A percentile compares a stretch with the other conserved stretches of the same genome.
Evolutionary conservation across 2,888 invertebrate genomes (phyloP).

Genomic region (Nezara viridula): DNA sequence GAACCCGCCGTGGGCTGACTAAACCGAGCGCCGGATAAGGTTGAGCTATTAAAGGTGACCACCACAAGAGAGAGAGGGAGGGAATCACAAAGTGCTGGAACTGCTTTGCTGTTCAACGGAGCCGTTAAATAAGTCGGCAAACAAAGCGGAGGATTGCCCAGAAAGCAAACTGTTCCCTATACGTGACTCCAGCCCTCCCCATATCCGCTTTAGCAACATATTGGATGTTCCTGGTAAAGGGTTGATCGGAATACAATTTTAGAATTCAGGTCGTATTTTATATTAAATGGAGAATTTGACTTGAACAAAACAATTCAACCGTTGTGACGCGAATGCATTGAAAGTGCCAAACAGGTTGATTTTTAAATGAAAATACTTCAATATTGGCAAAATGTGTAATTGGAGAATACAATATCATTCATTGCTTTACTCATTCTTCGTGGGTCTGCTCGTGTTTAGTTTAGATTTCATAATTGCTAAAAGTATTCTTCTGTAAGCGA

Average conservation of each 20-base stretch:
- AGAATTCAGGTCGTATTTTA: constrained; percentile 12
- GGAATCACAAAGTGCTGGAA: background rate
- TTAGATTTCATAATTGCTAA: no score
- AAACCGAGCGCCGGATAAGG: background rate
- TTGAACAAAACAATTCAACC: background rate
- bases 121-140: constrained; percentile 18
- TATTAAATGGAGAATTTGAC: background rate
- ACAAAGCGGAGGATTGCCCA: constrained; percentile 5
- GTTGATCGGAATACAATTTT: background rate
- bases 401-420: no score
- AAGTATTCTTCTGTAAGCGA: no score
- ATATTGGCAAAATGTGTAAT: no score
- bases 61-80: background rate
- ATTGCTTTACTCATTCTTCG: no score
- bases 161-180: background rate
- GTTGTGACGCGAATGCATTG: background rate
- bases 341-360: background rate
- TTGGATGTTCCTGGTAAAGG: background rate
- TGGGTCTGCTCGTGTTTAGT: no score
- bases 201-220: background rate
- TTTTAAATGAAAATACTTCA: background rate
- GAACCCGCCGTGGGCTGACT: background rate
- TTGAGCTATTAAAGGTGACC: background rate
- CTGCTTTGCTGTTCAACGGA: background rate
- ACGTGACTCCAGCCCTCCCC: background rate